phyloP scores from a whole-genome alignment of 2,113 vertebrate genomes.

The Phylloscopus whistleri region DNA sequence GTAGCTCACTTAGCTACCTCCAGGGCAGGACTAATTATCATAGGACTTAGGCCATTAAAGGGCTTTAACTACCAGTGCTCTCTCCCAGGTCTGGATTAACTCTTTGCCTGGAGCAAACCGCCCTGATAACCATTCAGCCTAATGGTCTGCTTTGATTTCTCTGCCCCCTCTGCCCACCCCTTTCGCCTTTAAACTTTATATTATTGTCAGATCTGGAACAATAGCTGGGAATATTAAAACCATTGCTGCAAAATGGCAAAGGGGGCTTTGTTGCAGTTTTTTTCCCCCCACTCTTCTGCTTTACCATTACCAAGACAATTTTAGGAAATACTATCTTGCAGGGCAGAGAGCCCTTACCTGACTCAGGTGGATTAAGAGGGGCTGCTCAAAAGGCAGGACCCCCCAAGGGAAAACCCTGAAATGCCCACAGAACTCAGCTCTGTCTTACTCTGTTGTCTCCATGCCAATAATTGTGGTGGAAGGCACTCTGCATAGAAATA shows the following conservation, averaged over 20 bases:
- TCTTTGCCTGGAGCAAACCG: conserved; percentile 87
- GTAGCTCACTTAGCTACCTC: conserved; percentile 93
- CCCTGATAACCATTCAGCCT: conserved; percentile 89
- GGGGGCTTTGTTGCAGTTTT: not conserved
- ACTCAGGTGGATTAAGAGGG: not conserved
- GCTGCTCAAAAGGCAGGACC: not conserved
- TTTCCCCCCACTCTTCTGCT: not conserved
- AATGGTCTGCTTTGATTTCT: conserved; percentile 91
- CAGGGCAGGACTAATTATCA: conserved; percentile 99
- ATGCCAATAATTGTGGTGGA: not conserved
- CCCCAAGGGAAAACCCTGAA: not conserved
- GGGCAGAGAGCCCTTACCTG: not conserved
- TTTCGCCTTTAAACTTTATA: conserved; percentile 15
- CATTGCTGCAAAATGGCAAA: not conserved
- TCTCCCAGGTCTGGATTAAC: conserved; percentile 96
- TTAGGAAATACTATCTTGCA: not conserved
- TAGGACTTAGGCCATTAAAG: conserved; percentile 99
- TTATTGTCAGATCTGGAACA: conserved; percentile 41
- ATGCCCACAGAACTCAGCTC: not conserved
- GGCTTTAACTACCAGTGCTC: conserved; percentile 94
- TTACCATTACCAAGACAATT: not conserved
- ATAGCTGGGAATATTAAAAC: not conserved
- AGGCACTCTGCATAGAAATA: conserved; percentile 27
- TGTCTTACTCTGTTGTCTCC: not conserved
- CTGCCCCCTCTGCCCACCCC: conserved; percentile 45